Evolutionary conservation across 2,888 invertebrate species (phyloP).

Genomic region (Epinotia bilunana): DNA sequence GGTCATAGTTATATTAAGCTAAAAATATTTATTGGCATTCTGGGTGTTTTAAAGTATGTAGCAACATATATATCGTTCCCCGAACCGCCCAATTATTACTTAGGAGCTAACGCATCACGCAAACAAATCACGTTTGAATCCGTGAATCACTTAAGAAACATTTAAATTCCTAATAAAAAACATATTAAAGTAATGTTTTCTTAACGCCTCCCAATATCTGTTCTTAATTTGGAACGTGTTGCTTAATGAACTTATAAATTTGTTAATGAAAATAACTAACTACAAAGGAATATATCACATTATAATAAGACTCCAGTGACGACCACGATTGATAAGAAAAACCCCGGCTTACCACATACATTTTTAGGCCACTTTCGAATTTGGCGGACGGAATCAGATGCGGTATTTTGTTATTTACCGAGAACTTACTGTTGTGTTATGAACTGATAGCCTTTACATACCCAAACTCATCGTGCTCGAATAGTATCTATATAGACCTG

Average conservation of each 20-base stretch:
- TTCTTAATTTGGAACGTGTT: conserved; percentile 46
- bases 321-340: conserved; percentile 30
- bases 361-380: no score
- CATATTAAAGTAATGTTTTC: conserved; percentile 35
- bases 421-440: no score
- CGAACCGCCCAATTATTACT: conserved; percentile 1
- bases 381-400: no score
- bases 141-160: conserved; percentile 26
- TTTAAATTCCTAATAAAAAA: conserved; percentile 35
- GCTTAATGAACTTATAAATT: conserved; percentile 45
- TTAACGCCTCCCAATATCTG: conserved; percentile 33
- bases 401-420: no score
- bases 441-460: no score
- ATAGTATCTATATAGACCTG: no score
- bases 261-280: conserved; percentile 43
- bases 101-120: conserved; percentile 15
- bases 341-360: conserved; percentile 9
- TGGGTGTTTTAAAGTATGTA: background rate
- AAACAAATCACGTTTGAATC: conserved; percentile 18
- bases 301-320: conserved; percentile 8
- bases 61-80: background rate
- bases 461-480: no score
- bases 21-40: background rate
- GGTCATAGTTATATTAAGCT: background rate
- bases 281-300: conserved; percentile 20